A percentile compares a stretch with the other conserved stretches of the same genome.
phyloP scores from a whole-genome alignment of 2,113 vertebrate species.

The Pteruthius melanotis region DNA sequence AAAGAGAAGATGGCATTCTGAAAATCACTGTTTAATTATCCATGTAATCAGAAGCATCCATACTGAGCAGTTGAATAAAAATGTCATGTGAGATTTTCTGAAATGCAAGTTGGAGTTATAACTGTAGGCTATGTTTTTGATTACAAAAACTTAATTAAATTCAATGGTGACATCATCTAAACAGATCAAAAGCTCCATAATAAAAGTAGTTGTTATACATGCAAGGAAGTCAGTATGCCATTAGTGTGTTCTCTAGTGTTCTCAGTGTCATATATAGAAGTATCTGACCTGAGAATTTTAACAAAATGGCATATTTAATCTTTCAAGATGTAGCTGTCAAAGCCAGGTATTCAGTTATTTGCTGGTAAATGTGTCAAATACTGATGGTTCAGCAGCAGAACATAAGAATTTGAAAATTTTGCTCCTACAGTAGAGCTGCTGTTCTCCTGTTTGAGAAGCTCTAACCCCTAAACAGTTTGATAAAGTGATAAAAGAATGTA shows the following conservation, averaged over 20 bases:
- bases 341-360: background rate
- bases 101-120: constrained; percentile 17
- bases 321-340: background rate
- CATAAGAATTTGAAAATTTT: background rate
- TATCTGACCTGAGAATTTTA: background rate
- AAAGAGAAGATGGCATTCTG: background rate
- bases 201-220: background rate
- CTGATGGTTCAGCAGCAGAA: background rate
- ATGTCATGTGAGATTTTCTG: background rate
- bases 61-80: constrained; percentile 17
- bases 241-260: background rate
- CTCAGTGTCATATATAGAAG: background rate
- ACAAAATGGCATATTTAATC: background rate
- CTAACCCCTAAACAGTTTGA: background rate
- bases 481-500: background rate
- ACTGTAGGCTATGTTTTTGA: constrained; percentile 17
- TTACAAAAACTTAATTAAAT: constrained; percentile 14
- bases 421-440: background rate
- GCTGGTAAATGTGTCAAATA: background rate
- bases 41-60: constrained; percentile 56
- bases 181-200: background rate
- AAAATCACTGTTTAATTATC: constrained; percentile 42
- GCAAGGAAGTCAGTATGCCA: background rate
- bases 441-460: background rate
- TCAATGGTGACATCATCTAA: background rate